Percentiles rank a stretch among this genome's conserved stretches.
Conservation (phyloP, 2,888 invertebrate genomes). For the Entomobrya multifasciata region DNA sequence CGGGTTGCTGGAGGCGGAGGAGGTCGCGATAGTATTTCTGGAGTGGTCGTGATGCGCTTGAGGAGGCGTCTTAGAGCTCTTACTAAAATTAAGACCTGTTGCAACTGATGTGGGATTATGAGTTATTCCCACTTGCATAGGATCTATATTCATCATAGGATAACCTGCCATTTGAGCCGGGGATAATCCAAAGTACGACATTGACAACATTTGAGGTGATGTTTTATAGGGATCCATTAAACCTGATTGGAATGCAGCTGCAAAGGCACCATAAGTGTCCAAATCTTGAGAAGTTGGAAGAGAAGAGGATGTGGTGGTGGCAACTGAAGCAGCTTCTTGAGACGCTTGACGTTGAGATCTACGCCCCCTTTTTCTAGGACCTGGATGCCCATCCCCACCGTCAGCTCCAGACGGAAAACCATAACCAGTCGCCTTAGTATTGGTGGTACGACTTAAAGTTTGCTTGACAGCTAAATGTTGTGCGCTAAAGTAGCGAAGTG, state of each 20-base stretch:
- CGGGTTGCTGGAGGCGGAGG: not conserved
- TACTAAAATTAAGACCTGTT: conserved; percentile 24
- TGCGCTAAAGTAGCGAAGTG: conserved; percentile 43
- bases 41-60: conserved; percentile 35
- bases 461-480: conserved; percentile 19
- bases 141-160: conserved; percentile 54
- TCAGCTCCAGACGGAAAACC: not conserved
- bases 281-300: conserved; percentile 15
- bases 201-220: not conserved
- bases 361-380: conserved; percentile 61
- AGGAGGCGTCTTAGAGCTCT: not conserved
- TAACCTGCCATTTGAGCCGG: not conserved
- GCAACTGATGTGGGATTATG: no score
- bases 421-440: not conserved
- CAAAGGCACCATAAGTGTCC: not conserved
- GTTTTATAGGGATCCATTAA: not conserved
- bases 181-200: not conserved
- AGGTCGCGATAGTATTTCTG: not conserved
- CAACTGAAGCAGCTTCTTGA: conserved; percentile 41
- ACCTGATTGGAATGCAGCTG: conserved; percentile 36
- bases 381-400: conserved; percentile 10
- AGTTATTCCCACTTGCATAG: no score
- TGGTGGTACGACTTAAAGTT: conserved; percentile 6
- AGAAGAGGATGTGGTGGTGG: no score
- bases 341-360: conserved; percentile 28